Conservation (phyloP, 2,888 invertebrate species). For the Heliconius aoede region DNA sequence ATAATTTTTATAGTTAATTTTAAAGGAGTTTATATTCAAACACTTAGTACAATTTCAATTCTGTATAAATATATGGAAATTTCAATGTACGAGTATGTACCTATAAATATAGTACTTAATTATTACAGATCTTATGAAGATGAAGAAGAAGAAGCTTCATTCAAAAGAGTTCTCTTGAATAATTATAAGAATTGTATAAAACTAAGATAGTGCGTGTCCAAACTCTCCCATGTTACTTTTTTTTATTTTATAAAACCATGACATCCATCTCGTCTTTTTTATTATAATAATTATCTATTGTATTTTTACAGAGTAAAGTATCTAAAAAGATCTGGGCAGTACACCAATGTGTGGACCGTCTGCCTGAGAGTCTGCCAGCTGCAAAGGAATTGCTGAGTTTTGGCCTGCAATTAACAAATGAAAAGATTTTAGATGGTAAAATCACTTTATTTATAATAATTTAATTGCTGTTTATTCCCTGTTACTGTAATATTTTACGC, state of each 20-base stretch:
- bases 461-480: neutral
- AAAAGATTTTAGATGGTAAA: constrained; percentile 83
- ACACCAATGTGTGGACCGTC: constrained; percentile 90
- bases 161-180: too few species aligned
- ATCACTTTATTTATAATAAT: neutral
- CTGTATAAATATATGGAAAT: too few species aligned
- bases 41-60: too few species aligned
- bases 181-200: too few species aligned
- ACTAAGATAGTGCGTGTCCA: too few species aligned
- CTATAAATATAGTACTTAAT: too few species aligned
- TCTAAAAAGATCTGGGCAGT: constrained; percentile 90
- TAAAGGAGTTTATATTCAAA: too few species aligned
- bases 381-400: constrained; percentile 88
- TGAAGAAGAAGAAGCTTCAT: too few species aligned
- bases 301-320: constrained; percentile 86
- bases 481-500: neutral
- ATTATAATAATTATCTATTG: neutral
- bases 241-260: neutral
- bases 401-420: constrained; percentile 87
- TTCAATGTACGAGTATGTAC: too few species aligned
- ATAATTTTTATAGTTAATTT: too few species aligned
- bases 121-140: too few species aligned
- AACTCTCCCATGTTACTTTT: too few species aligned
- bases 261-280: neutral
- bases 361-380: constrained; percentile 89